Evolutionary conservation across 2,797 vertebrate species (phyloP), one percentile per base, ranked within the genome.

Genomic region (Hydrolagus colliei): DNA sequence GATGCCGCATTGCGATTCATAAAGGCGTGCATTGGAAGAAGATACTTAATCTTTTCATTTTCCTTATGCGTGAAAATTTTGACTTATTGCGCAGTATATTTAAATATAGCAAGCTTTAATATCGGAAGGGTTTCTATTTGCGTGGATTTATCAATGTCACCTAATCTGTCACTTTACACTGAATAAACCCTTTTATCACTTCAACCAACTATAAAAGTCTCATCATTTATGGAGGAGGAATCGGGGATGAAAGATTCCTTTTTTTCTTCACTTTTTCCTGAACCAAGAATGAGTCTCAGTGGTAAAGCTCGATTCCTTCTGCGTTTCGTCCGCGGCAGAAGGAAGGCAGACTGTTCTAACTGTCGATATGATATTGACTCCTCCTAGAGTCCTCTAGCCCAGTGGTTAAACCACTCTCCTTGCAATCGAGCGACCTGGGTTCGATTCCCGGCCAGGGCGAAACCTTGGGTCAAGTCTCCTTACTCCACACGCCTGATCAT

Each of bases 111-210:
- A 35, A 71, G 71, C 65, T 41, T 9, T 10, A 84, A 84, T 71
- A 65, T 22, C 65, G 4, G 18, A 0, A 12, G 52, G 41, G 32
- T 13, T 2, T 67, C 32, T 41, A 32, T 71, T 71, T 41, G 1
- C 41, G 35, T 71, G 65, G 71, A 84, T 52, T 84, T 41, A 52
- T 71, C 16, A 84, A 67, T 67, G 79, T 52, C 79, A 84, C 71
- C 65, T 71, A 84, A 71, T 84, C 65, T 84, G 32, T 84, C 79
- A 52, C 65, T 18, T 68, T 84, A 84, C 68, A 35, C 32, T 71
- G 79, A 84, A n/a, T 71, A 71, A n/a, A 84, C 71, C 41, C 79
- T 12, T 18, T 84, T 35, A 84, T 84, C 79, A 84, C 32, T 1
- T 68, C n/a, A 84, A 68, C 65, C 20, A 18, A 84, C 79, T 84